Percentiles rank a stretch among this genome's conserved stretches.
phyloP scores from a whole-genome alignment of 64 coral and sea anemone genomes.

The Dendronephthya gigantea region DNA sequence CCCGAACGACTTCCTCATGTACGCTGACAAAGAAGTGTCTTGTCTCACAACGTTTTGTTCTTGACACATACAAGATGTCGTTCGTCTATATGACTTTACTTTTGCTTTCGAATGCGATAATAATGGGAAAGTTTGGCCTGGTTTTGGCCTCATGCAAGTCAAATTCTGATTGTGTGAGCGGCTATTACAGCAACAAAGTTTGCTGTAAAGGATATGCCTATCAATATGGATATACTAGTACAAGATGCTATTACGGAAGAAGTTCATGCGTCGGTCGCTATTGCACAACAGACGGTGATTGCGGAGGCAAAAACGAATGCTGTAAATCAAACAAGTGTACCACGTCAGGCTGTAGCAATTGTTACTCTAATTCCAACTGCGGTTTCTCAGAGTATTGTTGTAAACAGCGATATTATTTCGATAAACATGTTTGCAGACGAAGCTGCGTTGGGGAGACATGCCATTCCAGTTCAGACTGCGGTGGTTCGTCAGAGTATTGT shows the following conservation, averaged over 20 bases:
- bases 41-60: no score
- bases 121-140: not conserved
- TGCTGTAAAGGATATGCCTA: not conserved
- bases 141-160: not conserved
- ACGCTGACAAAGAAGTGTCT: no score
- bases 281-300: not conserved
- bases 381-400: not conserved
- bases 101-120: not conserved
- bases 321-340: not conserved
- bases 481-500: not conserved
- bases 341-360: not conserved
- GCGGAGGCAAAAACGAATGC: not conserved
- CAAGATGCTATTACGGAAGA: not conserved
- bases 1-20: no score
- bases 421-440: not conserved
- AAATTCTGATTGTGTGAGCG: not conserved
- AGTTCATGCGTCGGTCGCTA: not conserved
- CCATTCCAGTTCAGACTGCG: not conserved
- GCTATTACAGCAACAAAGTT: not conserved
- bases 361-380: not conserved
- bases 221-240: no score
- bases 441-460: not conserved
- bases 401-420: not conserved
- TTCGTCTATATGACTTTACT: not conserved
- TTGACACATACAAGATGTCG: no score